Evolutionary conservation across 2,113 vertebrate species (phyloP), one percentile per base, ranked within the genome.

Genomic region (Lasiurus cinereus): DNA sequence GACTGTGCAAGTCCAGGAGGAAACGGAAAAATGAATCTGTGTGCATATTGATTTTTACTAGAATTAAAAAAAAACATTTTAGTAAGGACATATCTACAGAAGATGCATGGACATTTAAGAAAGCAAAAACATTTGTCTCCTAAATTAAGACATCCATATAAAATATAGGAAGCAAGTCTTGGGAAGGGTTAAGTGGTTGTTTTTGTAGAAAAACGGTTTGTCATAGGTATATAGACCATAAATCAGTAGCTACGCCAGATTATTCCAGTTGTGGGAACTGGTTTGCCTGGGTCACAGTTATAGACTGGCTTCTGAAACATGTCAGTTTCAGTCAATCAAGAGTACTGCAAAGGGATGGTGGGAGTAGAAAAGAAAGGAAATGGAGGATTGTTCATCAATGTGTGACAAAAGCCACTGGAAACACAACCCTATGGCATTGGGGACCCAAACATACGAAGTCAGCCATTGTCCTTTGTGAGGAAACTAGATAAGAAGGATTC

Each of bases 181-280:
- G 59, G 79, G 12, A 96, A 93, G n/a, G 52, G 21, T 88, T 83
- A 94, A 86, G 56, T 83, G 73, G 7, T 84, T 91, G 54, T n/a
- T 76, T 90, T 82, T 93, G 39, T 36, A n/a, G 4, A 31, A 24
- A 36, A 86, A 74, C 24, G 31, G 16, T 90, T 82, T 73, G 5
- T 31, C 5, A 76, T 62, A 87, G 82, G 52, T 66, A 33, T 77
- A 39, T 33, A 92, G 54, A 18, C 22, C 84, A 31, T 36, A 50
- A 66, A 88, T 86, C 78, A 69, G 54, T 83, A 52, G 74, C 39
- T 69, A 39, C 84, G 24, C 43, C 21, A 69, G 15, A 27, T 39
- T 87, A 62, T 83, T 86, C 83, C 64, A 46, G 19, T 74, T 27
- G 33, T 33, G 1, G 50, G 33, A 74, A 67, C 66, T 80, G 59